phyloP scores from a whole-genome alignment of 1,140 invertebrate species.

The Neodiprion virginianus region DNA sequence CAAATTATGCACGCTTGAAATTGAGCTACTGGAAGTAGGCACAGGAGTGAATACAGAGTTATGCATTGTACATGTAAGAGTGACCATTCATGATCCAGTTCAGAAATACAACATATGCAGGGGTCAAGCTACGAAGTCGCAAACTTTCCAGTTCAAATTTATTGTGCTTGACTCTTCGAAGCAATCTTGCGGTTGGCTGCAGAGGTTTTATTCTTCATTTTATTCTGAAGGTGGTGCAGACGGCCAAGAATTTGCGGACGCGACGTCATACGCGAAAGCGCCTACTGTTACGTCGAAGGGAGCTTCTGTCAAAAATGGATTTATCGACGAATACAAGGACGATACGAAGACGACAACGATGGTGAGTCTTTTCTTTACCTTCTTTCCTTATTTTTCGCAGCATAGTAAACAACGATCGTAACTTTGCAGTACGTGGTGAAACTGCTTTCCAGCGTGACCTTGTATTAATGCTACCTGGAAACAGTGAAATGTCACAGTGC shows the following conservation, averaged over 20 bases:
- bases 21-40: too few species aligned
- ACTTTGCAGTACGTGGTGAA: neutral
- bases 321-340: constrained; percentile 63
- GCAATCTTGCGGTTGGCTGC: neutral
- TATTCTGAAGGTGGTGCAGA: constrained; percentile 71
- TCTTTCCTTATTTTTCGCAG: neutral
- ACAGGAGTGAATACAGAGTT: constrained; percentile 36
- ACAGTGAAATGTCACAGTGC: too few species aligned
- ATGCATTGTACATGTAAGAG: constrained; percentile 52
- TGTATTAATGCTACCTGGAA: too few species aligned
- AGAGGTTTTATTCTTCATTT: neutral
- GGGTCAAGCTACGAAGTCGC: neutral
- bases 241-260: constrained; percentile 75
- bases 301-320: constrained; percentile 81
- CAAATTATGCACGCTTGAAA: too few species aligned
- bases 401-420: neutral
- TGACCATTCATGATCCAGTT: constrained; percentile 55
- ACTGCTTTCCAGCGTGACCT: neutral
- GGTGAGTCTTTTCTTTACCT: constrained; percentile 31
- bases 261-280: constrained; percentile 78
- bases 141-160: neutral
- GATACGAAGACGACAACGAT: constrained; percentile 48
- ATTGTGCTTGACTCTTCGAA: neutral
- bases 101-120: constrained; percentile 46
- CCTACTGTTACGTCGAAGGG: constrained; percentile 84